These are phyloP conservation scores for Caenorhabditis macrosperma DNA, from an alignment of 2,888 invertebrate genomes.

Conservation along the genomic window DNA sequence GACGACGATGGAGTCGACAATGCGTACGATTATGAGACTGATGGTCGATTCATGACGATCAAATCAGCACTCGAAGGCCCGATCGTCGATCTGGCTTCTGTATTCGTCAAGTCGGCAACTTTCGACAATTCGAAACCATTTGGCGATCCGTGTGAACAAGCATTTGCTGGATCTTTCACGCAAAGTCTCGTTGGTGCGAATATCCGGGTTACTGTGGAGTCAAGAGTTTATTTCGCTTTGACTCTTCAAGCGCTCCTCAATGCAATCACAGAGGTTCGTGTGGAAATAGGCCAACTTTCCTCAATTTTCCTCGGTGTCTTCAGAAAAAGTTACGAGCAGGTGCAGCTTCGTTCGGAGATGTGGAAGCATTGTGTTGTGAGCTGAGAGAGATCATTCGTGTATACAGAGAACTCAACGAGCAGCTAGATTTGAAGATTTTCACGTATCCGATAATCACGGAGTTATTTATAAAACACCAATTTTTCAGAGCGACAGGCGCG, in stretches of 20 bases:
- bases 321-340: conserved; percentile 28
- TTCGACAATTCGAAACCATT: conserved; percentile 49
- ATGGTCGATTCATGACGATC: conserved; percentile 30
- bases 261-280: conserved; percentile 27
- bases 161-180: conserved; percentile 49
- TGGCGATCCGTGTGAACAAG: conserved; percentile 12
- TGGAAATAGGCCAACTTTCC: neutral
- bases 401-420: conserved; percentile 52
- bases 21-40: conserved; percentile 45
- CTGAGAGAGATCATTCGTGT: conserved; percentile 55
- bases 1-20: conserved; percentile 43
- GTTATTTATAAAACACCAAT: neutral
- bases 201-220: conserved; percentile 45
- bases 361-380: conserved; percentile 46
- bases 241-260: conserved; percentile 34
- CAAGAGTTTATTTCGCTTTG: conserved; percentile 39
- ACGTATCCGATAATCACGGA: conserved; percentile 9
- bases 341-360: conserved; percentile 34
- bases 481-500: conserved; percentile 35
- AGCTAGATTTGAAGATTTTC: conserved; percentile 51
- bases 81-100: conserved; percentile 22
- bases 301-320: neutral
- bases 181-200: conserved; percentile 47
- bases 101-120: conserved; percentile 30
- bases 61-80: conserved; percentile 23